These are phyloP conservation scores for Halcyon badia DNA, from an alignment of 2,797 vertebrate species.

Conservation along the genomic window DNA sequence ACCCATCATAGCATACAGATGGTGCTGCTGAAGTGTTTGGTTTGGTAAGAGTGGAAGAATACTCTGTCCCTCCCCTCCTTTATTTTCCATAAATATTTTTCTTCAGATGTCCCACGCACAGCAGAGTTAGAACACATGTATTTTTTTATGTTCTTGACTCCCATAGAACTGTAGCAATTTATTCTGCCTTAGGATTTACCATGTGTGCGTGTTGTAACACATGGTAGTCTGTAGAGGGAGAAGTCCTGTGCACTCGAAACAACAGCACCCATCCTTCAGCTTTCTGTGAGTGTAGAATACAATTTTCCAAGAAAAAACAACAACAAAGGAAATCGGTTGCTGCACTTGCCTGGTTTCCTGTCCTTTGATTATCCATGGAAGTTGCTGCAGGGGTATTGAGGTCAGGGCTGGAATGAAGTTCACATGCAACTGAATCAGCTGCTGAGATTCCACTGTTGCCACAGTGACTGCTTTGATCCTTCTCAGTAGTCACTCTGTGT, in stretches of 20 bases:
- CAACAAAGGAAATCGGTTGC: neutral
- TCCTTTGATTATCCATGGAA: neutral
- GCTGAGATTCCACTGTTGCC: constrained; percentile 36
- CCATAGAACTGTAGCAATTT: neutral
- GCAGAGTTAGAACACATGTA: neutral
- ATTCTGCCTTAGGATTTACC: neutral
- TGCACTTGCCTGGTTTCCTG: neutral
- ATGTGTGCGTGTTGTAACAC: neutral
- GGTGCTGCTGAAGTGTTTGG: neutral
- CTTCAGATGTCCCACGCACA: neutral
- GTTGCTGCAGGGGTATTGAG: neutral
- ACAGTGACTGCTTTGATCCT: constrained; percentile 61
- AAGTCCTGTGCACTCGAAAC: neutral
- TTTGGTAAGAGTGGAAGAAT: neutral
- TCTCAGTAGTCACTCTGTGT: neutral
- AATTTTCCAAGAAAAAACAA: neutral
- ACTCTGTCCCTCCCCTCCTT: neutral
- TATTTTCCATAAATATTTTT: neutral
- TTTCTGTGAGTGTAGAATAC: neutral
- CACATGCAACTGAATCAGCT: neutral
- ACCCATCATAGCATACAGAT: neutral
- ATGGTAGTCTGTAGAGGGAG: neutral
- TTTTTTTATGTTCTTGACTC: neutral
- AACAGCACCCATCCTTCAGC: neutral
- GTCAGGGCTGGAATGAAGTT: neutral